Evolutionary conservation across 2,888 invertebrate species (phyloP).

Genomic region (Argynnis bischoffii): DNA sequence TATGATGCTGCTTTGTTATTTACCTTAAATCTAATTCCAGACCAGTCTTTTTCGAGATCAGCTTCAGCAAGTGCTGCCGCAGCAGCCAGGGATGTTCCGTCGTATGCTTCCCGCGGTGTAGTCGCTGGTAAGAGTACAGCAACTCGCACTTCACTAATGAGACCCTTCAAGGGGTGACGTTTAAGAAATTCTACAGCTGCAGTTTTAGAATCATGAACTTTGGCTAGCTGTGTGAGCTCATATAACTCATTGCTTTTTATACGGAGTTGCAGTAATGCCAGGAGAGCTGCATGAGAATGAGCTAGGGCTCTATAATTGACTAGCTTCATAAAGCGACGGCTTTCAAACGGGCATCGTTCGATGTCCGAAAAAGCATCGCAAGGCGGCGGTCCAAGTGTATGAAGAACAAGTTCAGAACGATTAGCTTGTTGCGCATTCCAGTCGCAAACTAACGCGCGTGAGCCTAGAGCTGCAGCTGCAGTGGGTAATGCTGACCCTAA

Average conservation of each 20-base stretch:
- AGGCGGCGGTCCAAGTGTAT: slow-evolving; percentile 59
- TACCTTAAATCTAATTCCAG: slow-evolving; percentile 39
- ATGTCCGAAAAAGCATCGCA: slow-evolving; percentile 45
- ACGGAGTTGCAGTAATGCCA: slow-evolving; percentile 53
- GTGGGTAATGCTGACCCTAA: slow-evolving; percentile 40
- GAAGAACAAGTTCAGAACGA: slow-evolving; percentile 5
- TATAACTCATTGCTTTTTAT: slow-evolving; percentile 49
- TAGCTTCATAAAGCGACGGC: slow-evolving; percentile 61
- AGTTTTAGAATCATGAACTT: slow-evolving; percentile 40
- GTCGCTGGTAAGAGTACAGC: slow-evolving; percentile 51
- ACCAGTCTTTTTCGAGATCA: slow-evolving; percentile 42
- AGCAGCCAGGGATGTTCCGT: slow-evolving; percentile 51
- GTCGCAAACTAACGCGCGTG: slow-evolving; percentile 49
- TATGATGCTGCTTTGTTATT: neutral
- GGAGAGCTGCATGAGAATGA: slow-evolving; percentile 53
- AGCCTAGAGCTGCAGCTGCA: slow-evolving; percentile 27
- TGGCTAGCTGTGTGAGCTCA: slow-evolving; percentile 45
- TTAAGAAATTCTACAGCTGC: slow-evolving; percentile 49
- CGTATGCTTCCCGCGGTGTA: slow-evolving; percentile 51
- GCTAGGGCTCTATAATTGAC: slow-evolving; percentile 58
- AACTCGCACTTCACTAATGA: slow-evolving; percentile 52
- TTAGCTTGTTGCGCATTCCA: slow-evolving; percentile 47
- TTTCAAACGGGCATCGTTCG: slow-evolving; percentile 62
- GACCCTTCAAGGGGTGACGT: slow-evolving; percentile 46
- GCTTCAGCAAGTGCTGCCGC: slow-evolving; percentile 63